Evolutionary conservation across 2,888 invertebrate genomes (phyloP).

Genomic region (Stenoptilia bipunctidactyla): DNA sequence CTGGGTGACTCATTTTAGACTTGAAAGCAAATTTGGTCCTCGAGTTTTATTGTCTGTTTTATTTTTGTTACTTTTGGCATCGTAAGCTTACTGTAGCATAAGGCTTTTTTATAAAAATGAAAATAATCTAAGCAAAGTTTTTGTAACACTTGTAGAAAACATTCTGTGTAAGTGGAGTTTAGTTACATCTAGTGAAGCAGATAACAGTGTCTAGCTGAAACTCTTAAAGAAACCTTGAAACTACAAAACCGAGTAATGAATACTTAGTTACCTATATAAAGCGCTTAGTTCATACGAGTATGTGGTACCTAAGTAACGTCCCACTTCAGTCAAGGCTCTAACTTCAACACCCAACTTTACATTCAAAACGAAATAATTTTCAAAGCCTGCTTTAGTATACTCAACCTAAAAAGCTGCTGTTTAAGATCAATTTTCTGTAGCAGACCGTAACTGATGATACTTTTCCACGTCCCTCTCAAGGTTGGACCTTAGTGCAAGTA

Average conservation of each 20-base stretch:
- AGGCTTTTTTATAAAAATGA: too few relatives aligned
- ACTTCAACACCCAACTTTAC: conserved; percentile 27
- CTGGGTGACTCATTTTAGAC: conserved; percentile 33
- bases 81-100: too few relatives aligned
- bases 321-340: conserved; percentile 65
- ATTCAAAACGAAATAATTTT: conserved; percentile 22
- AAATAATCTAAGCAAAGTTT: too few relatives aligned
- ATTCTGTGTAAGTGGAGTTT: too few relatives aligned
- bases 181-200: too few relatives aligned
- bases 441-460: conserved; percentile 37
- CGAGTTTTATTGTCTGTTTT: conserved; percentile 7
- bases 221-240: too few relatives aligned
- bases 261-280: conserved; percentile 57
- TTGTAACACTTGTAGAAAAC: too few relatives aligned
- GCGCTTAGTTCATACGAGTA: conserved; percentile 56
- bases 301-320: conserved; percentile 57
- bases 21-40: too few relatives aligned
- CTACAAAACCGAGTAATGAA: conserved; percentile 3
- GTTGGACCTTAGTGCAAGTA: conserved; percentile 48
- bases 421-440: conserved; percentile 17
- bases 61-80: conserved; percentile 10
- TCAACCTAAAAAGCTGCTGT: background rate
- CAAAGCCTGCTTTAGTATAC: conserved; percentile 8
- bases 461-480: conserved; percentile 50
- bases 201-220: too few relatives aligned